Percentiles rank a stretch among this genome's conserved stretches.
Evolutionary conservation across 2,888 invertebrate species (phyloP).

Genomic region (Thymelicus acteon): DNA sequence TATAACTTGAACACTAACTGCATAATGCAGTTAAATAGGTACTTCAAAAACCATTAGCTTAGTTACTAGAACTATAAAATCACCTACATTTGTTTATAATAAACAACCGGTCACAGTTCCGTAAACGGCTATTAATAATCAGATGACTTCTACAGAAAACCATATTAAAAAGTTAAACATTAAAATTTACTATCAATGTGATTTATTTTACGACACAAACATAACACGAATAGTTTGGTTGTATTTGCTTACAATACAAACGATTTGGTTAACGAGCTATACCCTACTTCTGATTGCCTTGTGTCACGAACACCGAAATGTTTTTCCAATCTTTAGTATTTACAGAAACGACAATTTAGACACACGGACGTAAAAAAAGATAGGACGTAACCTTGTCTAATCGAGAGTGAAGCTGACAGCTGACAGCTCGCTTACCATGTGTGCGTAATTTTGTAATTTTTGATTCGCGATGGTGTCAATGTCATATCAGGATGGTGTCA

Average conservation of each 20-base stretch:
- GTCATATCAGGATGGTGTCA: too few relatives aligned
- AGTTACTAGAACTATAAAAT: not conserved
- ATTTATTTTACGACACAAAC: constrained; percentile 50
- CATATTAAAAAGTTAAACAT: constrained; percentile 36
- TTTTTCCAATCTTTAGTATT: not conserved
- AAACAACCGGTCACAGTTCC: constrained; percentile 25
- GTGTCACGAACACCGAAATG: constrained; percentile 40
- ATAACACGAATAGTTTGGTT: constrained; percentile 43
- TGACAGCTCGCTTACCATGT: too few relatives aligned
- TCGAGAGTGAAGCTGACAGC: too few relatives aligned
- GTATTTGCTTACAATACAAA: constrained; percentile 44
- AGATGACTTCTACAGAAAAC: constrained; percentile 14
- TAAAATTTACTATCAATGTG: constrained; percentile 46
- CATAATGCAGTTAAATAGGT: too few relatives aligned
- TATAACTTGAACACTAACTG: too few relatives aligned
- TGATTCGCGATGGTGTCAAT: too few relatives aligned
- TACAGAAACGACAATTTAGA: too few relatives aligned
- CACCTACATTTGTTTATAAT: not conserved
- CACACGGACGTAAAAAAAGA: too few relatives aligned
- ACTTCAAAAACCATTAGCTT: not conserved
- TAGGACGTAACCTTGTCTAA: too few relatives aligned
- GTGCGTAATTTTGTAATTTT: too few relatives aligned
- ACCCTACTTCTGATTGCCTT: constrained; percentile 52
- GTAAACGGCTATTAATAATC: constrained; percentile 30
- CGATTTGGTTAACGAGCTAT: constrained; percentile 39